Percentiles rank a stretch among this genome's conserved stretches.
These are phyloP conservation scores for Ruditapes philippinarum DNA, from an alignment of 1,140 invertebrate species.

Conservation along the genomic window DNA sequence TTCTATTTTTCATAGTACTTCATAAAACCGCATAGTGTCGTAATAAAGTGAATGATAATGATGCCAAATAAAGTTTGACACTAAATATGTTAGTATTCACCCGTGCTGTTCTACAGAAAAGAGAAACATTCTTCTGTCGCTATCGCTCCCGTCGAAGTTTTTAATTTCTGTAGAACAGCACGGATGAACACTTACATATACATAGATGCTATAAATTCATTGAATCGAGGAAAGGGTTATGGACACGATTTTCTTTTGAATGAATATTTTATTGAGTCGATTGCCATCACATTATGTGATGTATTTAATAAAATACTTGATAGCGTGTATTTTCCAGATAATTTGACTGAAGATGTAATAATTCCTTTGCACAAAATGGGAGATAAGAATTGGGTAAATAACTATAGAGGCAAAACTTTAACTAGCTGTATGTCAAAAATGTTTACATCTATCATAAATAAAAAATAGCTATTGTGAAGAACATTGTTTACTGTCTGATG, in stretches of 20 bases:
- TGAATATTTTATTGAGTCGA: constrained; percentile 32
- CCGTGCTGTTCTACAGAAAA: too few relatives aligned
- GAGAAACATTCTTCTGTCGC: too few relatives aligned
- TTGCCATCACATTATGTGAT: constrained; percentile 26
- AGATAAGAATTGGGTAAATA: background rate
- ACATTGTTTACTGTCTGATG: background rate
- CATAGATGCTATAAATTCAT: background rate
- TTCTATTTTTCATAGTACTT: too few relatives aligned
- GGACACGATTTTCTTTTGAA: constrained; percentile 24
- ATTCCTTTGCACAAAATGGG: constrained; percentile 7
- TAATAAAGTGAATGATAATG: too few relatives aligned
- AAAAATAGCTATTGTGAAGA: background rate
- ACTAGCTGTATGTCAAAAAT: background rate
- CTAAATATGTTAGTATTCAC: too few relatives aligned
- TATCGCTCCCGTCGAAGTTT: too few relatives aligned
- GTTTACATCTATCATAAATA: constrained; percentile 15
- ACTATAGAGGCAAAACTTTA: constrained; percentile 18
- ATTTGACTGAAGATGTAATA: background rate
- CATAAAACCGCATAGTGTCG: too few relatives aligned
- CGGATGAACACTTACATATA: too few relatives aligned
- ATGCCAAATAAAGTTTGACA: too few relatives aligned
- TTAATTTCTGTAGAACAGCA: too few relatives aligned
- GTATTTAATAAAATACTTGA: constrained; percentile 8
- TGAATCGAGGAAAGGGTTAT: background rate
- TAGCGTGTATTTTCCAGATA: background rate